Evolutionary conservation across 2,888 invertebrate genomes (phyloP), one percentile per base, ranked within the genome.

Genomic region (Thyatira batis): DNA sequence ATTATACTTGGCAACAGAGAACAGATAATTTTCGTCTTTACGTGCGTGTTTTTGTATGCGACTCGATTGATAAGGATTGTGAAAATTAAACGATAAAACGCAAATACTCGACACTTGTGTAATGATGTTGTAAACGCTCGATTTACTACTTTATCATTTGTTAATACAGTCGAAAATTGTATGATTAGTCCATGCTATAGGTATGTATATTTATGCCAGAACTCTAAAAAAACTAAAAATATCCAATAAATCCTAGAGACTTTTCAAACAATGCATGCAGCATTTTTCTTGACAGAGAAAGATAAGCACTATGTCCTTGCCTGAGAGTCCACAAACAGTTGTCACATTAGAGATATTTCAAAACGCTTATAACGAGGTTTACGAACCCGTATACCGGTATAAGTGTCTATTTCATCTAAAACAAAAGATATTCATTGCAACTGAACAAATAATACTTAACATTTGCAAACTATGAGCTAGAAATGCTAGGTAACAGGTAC

Each of bases 1-100:
- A 33, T 50, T 58, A 63, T 58, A 66, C 60, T 67, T 69, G 58
- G 63, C 62, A 67, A 67, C 67, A 57, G 6, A 30, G 30, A 23
- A 45, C 45, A 23, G n/a, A 45, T 45, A 45, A 45, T 45, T 44
- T 23, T 17, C 13, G 39, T 17, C 13, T 39, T 39, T 8, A 17
- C 17, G 39, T 39, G 17, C 39, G 39, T 23, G 3, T 23, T 23
- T 4, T 3, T 28, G n/a, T 20, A 10, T 30, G 33, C 23, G 3
- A 44, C n/a, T 45, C n/a, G 11, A 11, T n/a, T 45, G 45, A 45
- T 45, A 45, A 56, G 50, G 39, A n/a, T 44, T 25, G 20, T 48
- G 48, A 48, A 48, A 27, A 45, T 45, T 8, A 21, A 39, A 39
- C 13, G 39, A 39, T 39, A 39, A 23, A 23, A 17, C 13, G 39